Evolutionary conservation across 2,113 vertebrate genomes (phyloP).

Genomic region (Brevimyrus niger): DNA sequence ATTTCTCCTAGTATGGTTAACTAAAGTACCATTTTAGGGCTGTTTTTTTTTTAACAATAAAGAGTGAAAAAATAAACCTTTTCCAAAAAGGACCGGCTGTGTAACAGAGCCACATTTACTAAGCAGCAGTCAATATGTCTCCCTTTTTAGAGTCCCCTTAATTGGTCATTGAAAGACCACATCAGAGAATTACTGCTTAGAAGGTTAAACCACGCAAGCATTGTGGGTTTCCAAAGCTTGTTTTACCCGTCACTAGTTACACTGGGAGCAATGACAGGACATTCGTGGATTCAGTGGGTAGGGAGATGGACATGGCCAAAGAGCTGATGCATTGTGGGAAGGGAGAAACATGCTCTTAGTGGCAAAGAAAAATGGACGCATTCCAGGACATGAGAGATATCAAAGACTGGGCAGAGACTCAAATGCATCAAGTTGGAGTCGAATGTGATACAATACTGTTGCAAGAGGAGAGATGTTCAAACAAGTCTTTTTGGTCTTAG

Average conservation of each 20-base stretch:
- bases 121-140: not conserved
- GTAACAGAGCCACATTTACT: not conserved
- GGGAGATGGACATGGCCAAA: not conserved
- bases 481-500: not conserved
- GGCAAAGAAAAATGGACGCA: not conserved
- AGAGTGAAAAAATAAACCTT: not conserved
- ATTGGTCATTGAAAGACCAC: not conserved
- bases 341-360: not conserved
- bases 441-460: not conserved
- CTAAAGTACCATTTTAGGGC: not conserved
- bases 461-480: not conserved
- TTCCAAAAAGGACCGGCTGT: not conserved
- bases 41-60: not conserved
- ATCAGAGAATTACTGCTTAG: not conserved
- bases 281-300: not conserved
- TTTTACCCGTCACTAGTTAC: not conserved
- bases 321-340: constrained; percentile 5
- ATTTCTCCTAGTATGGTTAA: not conserved
- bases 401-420: not conserved
- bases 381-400: not conserved
- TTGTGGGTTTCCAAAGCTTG: not conserved
- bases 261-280: not conserved
- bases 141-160: not conserved
- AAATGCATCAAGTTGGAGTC: not conserved
- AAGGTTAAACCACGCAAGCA: not conserved